Base-by-base conservation (phyloP, 2,113 vertebrate species). In the Syngnathus typhle region DNA sequence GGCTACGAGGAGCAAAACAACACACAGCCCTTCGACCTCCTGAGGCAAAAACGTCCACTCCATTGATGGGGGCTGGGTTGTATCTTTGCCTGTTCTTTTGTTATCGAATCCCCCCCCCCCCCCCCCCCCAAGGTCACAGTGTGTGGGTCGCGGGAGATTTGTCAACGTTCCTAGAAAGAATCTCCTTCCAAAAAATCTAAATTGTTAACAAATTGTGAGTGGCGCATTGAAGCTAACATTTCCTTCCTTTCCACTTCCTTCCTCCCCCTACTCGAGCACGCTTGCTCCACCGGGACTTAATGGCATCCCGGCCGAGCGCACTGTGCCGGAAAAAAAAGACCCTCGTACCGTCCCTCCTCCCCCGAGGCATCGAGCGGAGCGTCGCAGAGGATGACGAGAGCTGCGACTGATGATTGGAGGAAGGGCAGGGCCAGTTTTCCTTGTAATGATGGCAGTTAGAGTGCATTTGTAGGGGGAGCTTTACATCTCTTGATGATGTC, bases 261-360 rank as follows among this genome's bases (percentile, higher is more conserved):
- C 58, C 9, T 36, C 60, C 19, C 11, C 2, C 18, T 5, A 41
- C 59, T 60, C 38, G 19, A 61, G 59, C 19, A 5, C 41, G 59
- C 4, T 13, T 27, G 39, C 21, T 43, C 75, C 79, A 60, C 80
- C 69, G 68, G 81, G 80, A 76, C 80, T 51, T 79, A 75, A 83
- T 79, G 69, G 79, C 51, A 16, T 77, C 81, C 80, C 85, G 75
- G 73, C 63, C 51, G 69, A 82, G 83, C 67, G 82, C 71, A 83
- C 77, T 77, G 73, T 70, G 62, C 66, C 55, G 77, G 77, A 86
- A 85, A 52, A 77, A 68, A 78, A 68, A 69, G 47, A 66, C 76
- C 68, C 2, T 13, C 11, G 60, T 73, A 58, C 55, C 13, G 27
- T 16, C 55, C 27, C 55, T 15, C 27, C 27, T 23, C 11, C 67